Conservation (phyloP, 2,888 invertebrate species). For the Ennomos quercinarius region DNA sequence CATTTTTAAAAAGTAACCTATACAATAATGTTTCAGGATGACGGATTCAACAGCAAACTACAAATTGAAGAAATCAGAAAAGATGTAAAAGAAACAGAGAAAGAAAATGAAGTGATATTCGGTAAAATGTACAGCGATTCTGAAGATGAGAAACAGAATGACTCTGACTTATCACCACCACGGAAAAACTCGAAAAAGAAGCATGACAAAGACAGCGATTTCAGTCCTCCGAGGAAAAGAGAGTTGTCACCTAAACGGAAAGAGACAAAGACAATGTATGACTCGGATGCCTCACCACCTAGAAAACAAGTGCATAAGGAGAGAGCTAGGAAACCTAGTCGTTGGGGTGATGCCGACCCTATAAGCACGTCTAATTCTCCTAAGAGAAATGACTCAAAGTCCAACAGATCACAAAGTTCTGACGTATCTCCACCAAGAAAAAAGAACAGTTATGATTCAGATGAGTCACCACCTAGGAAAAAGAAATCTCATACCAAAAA, state of each 20-base stretch:
- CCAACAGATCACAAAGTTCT: slow-evolving; percentile 39
- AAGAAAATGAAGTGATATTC: slow-evolving; percentile 76
- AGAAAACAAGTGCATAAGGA: slow-evolving; percentile 14
- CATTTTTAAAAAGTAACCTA: too few species aligned
- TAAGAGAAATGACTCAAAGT: slow-evolving; percentile 2
- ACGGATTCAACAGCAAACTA: slow-evolving; percentile 78
- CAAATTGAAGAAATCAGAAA: slow-evolving; percentile 76
- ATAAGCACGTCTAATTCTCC: slow-evolving; percentile 30
- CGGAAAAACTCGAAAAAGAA: slow-evolving; percentile 40
- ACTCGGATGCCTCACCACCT: slow-evolving; percentile 50
- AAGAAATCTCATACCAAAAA: slow-evolving; percentile 13
- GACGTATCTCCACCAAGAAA: slow-evolving; percentile 51
- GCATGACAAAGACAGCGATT: slow-evolving; percentile 64
- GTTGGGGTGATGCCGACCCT: slow-evolving; percentile 33
- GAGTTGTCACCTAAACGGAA: slow-evolving; percentile 42
- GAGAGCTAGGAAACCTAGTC: slow-evolving; percentile 34
- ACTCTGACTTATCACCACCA: slow-evolving; percentile 54
- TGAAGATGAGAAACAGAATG: slow-evolving; percentile 68
- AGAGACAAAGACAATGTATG: slow-evolving; percentile 39
- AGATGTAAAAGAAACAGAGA: slow-evolving; percentile 66
- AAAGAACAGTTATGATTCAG: slow-evolving; percentile 26
- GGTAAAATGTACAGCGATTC: slow-evolving; percentile 83
- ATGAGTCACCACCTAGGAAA: slow-evolving; percentile 30
- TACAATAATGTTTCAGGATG: slow-evolving; percentile 62
- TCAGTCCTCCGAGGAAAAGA: slow-evolving; percentile 55